Base-by-base conservation (phyloP, 2,797 vertebrate genomes). In the Megalops cyprinoides region DNA sequence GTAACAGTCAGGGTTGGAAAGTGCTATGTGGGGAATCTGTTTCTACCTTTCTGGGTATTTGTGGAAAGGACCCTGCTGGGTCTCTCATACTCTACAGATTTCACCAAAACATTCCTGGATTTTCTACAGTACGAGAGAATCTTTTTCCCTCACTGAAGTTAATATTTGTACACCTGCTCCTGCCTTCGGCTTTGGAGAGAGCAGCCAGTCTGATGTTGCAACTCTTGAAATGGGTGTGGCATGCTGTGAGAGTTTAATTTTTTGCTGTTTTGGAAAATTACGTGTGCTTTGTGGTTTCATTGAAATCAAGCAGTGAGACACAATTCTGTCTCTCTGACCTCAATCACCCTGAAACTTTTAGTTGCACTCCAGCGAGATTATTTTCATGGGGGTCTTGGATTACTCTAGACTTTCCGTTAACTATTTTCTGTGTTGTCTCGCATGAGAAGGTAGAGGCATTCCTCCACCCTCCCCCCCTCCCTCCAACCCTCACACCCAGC, bases 371-470 rank as follows among this genome's bases (percentile, higher is more conserved):
- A 1, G 18, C 6, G 23, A 1, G 37, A 31, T 69, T n/a, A n/a
- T n/a, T n/a, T n/a, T n/a, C n/a, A n/a, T n/a, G n/a, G n/a, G 4
- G 8, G 20, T 69, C 0, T 42, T n/a, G 23, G 37, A 20, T 42
- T 69, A 39, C 12, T 39, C 51, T 53, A 12, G 1, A 18, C 15
- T 23, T 37, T 18, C 65, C 69, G 18, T 37, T n/a, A n/a, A 69
- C 39, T 8, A 44, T 23, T 42, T 20, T n/a, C 7, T 69, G 65
- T 23, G 65, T 42, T 7, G 0, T 69, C 18, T 42, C 44, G 23
- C 65, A 69, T 69, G 65, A 42, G 18, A 34, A 69, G 65, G 39
- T 8, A 69, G 23, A 69, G 37, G 65, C 4, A 69, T 69, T 65
- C 62, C 62, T 34, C n/a, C 3, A 9, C 58, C 1, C 8, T 28